Conservation (phyloP, 1,140 invertebrate species). For the Monomorium pharaonis region DNA sequence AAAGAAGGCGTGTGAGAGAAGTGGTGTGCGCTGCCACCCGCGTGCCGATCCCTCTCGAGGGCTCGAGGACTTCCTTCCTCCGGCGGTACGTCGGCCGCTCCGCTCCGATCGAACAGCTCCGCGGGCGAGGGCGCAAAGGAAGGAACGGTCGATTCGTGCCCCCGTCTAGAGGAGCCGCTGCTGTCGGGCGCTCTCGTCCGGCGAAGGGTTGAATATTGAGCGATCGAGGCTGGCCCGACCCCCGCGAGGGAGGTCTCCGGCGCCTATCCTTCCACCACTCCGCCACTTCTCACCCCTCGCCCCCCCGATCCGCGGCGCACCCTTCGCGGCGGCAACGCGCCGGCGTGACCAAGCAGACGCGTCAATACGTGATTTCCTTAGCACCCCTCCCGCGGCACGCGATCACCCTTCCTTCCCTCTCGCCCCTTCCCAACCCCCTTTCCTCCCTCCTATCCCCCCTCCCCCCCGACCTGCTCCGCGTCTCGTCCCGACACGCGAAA, state of each 20-base stretch:
- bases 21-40: conserved; percentile 32
- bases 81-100: conserved; percentile 66
- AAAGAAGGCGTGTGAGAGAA: neutral
- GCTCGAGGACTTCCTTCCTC: conserved; percentile 37
- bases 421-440: neutral
- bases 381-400: conserved; percentile 6
- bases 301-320: conserved; percentile 21
- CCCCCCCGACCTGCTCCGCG: too few relatives aligned
- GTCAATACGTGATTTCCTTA: conserved; percentile 58
- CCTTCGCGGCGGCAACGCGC: conserved; percentile 56
- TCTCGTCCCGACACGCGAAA: too few relatives aligned
- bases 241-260: conserved; percentile 66
- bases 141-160: conserved; percentile 79
- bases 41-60: conserved; percentile 4
- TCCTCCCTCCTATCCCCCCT: neutral
- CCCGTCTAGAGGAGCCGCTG: conserved; percentile 77
- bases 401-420: neutral
- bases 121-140: conserved; percentile 78
- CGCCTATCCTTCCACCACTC: conserved; percentile 45
- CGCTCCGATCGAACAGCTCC: conserved; percentile 71
- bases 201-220: conserved; percentile 84
- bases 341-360: conserved; percentile 67
- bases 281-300: neutral
- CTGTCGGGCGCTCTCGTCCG: conserved; percentile 69
- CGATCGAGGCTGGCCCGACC: conserved; percentile 78